A percentile compares a stretch with the other conserved stretches of the same genome.
Evolutionary conservation across 2,888 invertebrate genomes (phyloP).

Genomic region (Zonitis immaculata): DNA sequence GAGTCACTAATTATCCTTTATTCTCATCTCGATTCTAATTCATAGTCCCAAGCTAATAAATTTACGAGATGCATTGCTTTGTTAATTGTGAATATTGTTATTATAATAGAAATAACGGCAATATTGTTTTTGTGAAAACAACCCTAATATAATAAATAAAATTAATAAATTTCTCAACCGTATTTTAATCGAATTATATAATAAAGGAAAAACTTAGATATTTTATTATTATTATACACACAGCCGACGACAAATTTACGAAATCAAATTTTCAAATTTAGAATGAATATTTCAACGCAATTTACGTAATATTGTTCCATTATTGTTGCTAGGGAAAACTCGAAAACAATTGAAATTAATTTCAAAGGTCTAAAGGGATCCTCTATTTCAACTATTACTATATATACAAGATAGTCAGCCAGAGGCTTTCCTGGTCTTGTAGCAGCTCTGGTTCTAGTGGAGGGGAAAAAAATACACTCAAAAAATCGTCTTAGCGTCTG

Average conservation of each 20-base stretch:
- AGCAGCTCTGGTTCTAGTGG: no score
- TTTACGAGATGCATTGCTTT: constrained; percentile 26
- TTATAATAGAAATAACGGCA: constrained; percentile 8
- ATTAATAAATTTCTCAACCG: neutral
- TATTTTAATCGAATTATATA: neutral
- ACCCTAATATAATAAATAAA: neutral
- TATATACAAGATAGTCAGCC: no score
- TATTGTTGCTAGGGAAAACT: neutral
- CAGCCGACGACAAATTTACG: neutral
- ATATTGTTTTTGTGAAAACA: constrained; percentile 4
- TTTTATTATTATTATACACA: neutral
- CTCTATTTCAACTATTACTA: neutral
- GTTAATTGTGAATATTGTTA: constrained; percentile 22
- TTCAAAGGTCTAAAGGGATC: neutral
- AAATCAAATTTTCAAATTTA: neutral
- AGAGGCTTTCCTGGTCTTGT: no score
- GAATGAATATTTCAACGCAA: neutral
- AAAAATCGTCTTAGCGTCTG: no score
- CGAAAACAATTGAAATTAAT: neutral
- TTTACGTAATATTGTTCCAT: neutral
- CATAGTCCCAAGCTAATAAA: constrained; percentile 27
- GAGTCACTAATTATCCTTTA: constrained; percentile 39
- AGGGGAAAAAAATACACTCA: no score
- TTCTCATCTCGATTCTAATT: constrained; percentile 33
- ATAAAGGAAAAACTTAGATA: no score